Evolutionary conservation across 2,888 invertebrate genomes (phyloP), one percentile per base, ranked within the genome.

Genomic region (Phaedon cochleariae): DNA sequence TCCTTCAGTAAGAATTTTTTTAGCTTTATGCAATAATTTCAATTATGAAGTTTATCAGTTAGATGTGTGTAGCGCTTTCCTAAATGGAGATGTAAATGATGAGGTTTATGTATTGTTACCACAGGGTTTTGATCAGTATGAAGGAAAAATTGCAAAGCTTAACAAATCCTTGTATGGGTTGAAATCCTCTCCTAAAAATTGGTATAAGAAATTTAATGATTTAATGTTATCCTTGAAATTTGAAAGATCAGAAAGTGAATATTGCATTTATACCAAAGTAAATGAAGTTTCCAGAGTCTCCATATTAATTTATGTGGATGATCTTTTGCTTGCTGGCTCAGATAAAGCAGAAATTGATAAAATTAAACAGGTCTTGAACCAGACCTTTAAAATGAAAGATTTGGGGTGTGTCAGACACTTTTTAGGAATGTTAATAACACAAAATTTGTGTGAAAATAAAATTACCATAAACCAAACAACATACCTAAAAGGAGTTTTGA

Each of bases 381-480:
- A 62, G 12, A 55, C 22, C 22, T 62, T 62, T 17, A 59, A 48
- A 18, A 62, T 62, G 62, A 62, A 59, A 22, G 58, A 62, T 58
- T 18, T 62, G 20, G 62, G 62, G 18, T 9, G 15, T 10, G 31
- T 62, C 4, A 45, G 10, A 20, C 52, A 62, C 31, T 62, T 29
- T 48, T 62, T 62, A 45, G 58, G 57, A 21, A 55, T 62, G 21
- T n/a, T 12, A 17, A 48, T 62, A 12, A 45, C 45, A 7, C 62
- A 62, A 58, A 57, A 62, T 45, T 9, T 48, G 17, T 29, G 6
- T 12, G 31, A 58, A 31, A 57, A 57, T 18, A 12, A 22, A 22
- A 62, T 46, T 26, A 15, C 26, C 7, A 59, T 62, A 20, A 22
- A 52, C 34, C 62, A 62, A 52, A 31, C 51, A 2, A 15, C 15